Evolutionary conservation across 2,113 vertebrate genomes (phyloP), one percentile per base, ranked within the genome.

Genomic region (Pterocles gutturalis): DNA sequence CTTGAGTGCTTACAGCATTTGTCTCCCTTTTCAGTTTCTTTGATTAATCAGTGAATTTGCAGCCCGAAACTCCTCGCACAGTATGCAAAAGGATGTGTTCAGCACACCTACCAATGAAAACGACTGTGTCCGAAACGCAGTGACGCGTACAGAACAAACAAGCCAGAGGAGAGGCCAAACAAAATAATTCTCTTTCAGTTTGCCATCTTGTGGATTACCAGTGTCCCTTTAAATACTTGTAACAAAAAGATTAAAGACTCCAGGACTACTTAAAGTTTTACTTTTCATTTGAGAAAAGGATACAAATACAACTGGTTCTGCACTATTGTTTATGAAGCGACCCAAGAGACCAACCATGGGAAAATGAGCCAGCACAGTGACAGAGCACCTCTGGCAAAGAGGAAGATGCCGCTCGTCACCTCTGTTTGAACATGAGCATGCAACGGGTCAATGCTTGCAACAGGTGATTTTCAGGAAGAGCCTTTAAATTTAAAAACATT

Each of bases 51-150:
- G 29, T 5, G 24, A 43, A 65, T 55, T 54, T 3, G 3, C 20
- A 65, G 8, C 26, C 54, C 69, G 29, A 66, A 92, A 73, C 18
- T 60, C 81, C 34, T 62, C 0, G 0, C 25, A 45, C 5, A 60
- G 57, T 20, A 11, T 0, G 5, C 3, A 4, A 65, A 90, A 3
- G 9, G 34, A 21, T 34, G 11, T 3, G 28, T 43, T 55, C 20
- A 28, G 86, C 24, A 81, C 61, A 36, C 17, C 36, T 8, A 41
- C 15, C 46, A 38, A 11, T 31, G 55, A 58, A 67, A 95, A 71
- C 0, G 0, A 45, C 36, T 38, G 55, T 4, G 17, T n/a, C 57
- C 5, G 2, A 80, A 80, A 46, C 0, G 4, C 3, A 2, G 25
- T 33, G 25, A 95, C 55, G 43, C 0, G 0, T 24, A 64, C 19